Base-by-base conservation (phyloP, 2,113 vertebrate genomes). In the Sebastes fasciatus region DNA sequence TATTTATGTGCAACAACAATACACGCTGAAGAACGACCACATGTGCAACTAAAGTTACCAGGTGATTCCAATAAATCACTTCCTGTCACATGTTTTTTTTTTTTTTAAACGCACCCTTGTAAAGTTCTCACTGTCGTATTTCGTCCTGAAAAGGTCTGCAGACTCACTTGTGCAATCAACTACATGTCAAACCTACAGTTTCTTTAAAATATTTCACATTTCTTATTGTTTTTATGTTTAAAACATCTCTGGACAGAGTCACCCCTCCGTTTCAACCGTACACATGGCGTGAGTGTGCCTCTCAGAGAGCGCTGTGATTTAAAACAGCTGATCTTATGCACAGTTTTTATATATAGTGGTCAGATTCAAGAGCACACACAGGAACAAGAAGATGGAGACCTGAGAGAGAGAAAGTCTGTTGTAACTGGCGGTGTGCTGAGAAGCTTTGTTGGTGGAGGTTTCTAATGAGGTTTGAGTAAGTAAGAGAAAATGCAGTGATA, bases 341-440 rank as follows among this genome's bases (percentile, higher is more conserved):
- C 86, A 81, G 83, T 87, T 88, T 89, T 83, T 61, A 84, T 72
- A 84, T 71, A 81, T 93, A 93, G 94, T 93, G 93, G 93, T 94
- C 89, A 91, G 86, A 90, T 77, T 88, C 70, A 86, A 66, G 48
- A 77, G 82, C 67, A 67, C 73, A 87, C 69, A 73, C 58, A 70
- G 55, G 73, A 82, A 78, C 48, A 69, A 71, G 12, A 52, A 73
- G 81, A 72, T n/a, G 90, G 75, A 84, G 86, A 91, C 89, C 91
- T 92, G 92, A 91, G 85, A 81, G 48, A 81, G 66, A 52, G 14
- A 3, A 46, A 13, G 57, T 42, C 49, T 61, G 43, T 10, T 43
- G 42, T n/a, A n/a, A 26, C 16, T 42, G 55, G 42, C n/a, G 48
- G 66, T 57, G 74, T 19, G n/a, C 42, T 60, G 51, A 21, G 8